Evolutionary conservation across 2,113 vertebrate species (phyloP), one percentile per base, ranked within the genome.

Genomic region (Eudyptes chrysolophus): DNA sequence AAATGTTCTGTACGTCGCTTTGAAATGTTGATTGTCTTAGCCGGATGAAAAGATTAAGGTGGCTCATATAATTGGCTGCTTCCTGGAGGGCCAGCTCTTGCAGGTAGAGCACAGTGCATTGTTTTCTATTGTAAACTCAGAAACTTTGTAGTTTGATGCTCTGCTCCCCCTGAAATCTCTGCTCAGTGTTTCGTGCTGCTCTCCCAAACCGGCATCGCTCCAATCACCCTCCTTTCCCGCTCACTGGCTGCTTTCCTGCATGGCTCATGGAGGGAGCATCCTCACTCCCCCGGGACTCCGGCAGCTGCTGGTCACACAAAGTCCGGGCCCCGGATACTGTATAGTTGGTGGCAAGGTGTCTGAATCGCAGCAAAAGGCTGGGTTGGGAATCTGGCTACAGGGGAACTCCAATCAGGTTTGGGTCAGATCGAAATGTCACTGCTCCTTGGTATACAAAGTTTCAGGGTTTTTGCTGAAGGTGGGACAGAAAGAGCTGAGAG

Each of bases 31-130:
- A 97, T 94, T 93, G 94, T 95, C 60, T 96, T 94, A 90, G 93
- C 75, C 1, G 82, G 96, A 97, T 97, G 93, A 93, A 96, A 97
- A 96, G 96, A 97, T 97, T 92, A 96, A 95, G 94, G 84, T 95
- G 92, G 89, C 82, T 96, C 82, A 70, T 96, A 85, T 92, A 93
- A 96, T 95, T 94, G 84, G 64, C 68, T 94, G 62, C 87, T 96
- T 97, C 97, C 93, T 83, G 92, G 87, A 88, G 89, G 90, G 88
- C 87, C 83, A 77, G 92, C 90, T 96, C 84, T 84, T 71, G 75
- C 94, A 93, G 93, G 81, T 97, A 95, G 74, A 90, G 61, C 46
- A 40, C 13, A 11, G 44, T 11, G 1, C 66, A 82, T 94, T 94
- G 92, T 90, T 89, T 88, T 78, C 83, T 84, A 11, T 58, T 93